Conservation (phyloP, 2,113 vertebrate genomes). For the Proteles cristata region DNA sequence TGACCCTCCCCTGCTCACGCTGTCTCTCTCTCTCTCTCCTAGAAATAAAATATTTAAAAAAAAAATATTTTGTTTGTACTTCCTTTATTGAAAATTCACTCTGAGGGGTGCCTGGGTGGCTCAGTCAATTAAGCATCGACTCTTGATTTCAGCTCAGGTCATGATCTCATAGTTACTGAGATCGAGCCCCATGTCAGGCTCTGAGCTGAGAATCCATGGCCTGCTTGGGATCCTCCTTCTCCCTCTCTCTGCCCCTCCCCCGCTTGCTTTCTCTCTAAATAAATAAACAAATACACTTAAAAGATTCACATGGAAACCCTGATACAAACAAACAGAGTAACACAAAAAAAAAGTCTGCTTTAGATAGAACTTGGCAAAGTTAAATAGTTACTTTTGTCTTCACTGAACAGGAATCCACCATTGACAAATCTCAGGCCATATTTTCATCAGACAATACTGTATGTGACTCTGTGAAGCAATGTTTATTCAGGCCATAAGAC, state of each 20-base stretch:
- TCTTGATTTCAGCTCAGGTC: not conserved
- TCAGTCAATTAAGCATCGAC: not conserved
- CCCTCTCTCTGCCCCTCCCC: not conserved
- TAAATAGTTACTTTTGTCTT: not conserved
- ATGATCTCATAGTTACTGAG: not conserved
- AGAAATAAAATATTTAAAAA: too few relatives aligned
- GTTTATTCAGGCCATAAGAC: not conserved
- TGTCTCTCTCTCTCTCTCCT: too few relatives aligned
- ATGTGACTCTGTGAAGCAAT: not conserved
- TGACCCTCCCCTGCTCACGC: too few relatives aligned
- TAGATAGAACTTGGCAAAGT: not conserved
- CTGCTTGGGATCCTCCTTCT: not conserved
- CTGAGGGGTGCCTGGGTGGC: not conserved
- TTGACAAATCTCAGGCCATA: not conserved
- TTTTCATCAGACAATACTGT: not conserved
- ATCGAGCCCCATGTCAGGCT: not conserved
- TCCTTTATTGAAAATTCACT: constrained; percentile 26
- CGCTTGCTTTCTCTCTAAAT: not conserved
- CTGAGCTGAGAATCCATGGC: not conserved
- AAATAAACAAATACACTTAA: not conserved
- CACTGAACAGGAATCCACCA: not conserved
- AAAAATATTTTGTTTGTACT: constrained; percentile 58
- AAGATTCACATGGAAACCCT: constrained; percentile 3
- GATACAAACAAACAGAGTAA: not conserved
- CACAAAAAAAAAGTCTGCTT: not conserved